Base-by-base conservation (phyloP, 2,113 vertebrate genomes). In the Colaptes auratus region DNA sequence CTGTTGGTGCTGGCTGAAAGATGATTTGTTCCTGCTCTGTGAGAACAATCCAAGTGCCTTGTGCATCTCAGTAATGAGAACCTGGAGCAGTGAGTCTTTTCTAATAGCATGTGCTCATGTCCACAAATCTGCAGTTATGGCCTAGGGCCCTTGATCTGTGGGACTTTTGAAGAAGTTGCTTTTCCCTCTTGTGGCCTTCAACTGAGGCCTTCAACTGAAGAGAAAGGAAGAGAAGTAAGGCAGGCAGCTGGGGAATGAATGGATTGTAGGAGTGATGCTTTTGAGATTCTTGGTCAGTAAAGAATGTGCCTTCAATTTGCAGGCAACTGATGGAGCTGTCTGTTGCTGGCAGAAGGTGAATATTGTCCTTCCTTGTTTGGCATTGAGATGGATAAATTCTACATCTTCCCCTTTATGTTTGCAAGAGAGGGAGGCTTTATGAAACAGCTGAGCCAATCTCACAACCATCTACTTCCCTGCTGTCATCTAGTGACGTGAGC, bases 21-120 rank as follows among this genome's bases (percentile, higher is more conserved):
- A 59, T 86, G 20, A 53, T 69, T 92, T 95, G n/a, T 95, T 91
- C 53, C 53, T 92, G 30, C 72, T 69, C 53, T 64, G 36, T 53
- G 31, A 80, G 72, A 73, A 61, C 74, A 75, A 80, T 75, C 3
- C 44, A 55, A 84, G 63, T 10, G 31, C 76, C 69, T 89, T 33
- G 23, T 88, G 71, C 69, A 21, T 82, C 56, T 80, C 69, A 8
- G 58, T 58, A 17, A 21, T 27, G 48, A 53, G 55, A 74, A 70
- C 56, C 42, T 95, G 75, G 48, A 90, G 56, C 66, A 74, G 36
- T 12, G 60, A 80, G 42, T 44, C 42, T 44, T 44, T 6, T 44
- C 50, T 63, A 17, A 56, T 82, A 75, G 48, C 53, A 25, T 19
- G 6, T 67, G 33, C n/a, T 71, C 6, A 0, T 53, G 39, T 73